Conservation (phyloP, 2,797 vertebrate genomes). For the Mormyrus proboscirostris region DNA sequence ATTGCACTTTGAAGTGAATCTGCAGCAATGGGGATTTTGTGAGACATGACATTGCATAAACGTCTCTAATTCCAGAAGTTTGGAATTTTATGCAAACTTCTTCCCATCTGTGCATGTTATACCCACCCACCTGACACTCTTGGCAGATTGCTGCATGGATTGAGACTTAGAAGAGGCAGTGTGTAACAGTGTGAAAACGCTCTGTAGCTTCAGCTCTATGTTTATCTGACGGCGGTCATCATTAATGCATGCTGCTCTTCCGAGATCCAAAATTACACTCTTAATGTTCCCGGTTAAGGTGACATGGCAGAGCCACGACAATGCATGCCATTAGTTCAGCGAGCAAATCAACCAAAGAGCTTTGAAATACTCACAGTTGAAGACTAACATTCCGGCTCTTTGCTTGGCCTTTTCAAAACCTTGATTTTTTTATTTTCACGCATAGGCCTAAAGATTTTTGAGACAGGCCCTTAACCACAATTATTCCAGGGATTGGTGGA, state of each 20-base stretch:
- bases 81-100: background rate
- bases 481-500: background rate
- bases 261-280: background rate
- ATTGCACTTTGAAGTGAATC: slow-evolving; percentile 9
- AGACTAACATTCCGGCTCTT: background rate
- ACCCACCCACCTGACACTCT: slow-evolving; percentile 1
- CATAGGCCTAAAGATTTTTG: background rate
- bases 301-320: background rate
- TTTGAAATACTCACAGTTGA: background rate
- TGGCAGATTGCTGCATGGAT: background rate
- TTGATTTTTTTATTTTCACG: background rate
- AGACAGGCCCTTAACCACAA: background rate
- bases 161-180: background rate
- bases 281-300: background rate
- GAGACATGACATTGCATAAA: slow-evolving; percentile 8
- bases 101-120: background rate
- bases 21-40: slow-evolving; percentile 2
- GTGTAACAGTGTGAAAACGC: background rate
- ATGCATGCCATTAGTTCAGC: background rate
- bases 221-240: background rate
- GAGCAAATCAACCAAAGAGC: background rate
- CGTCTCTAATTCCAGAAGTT: slow-evolving; percentile 5
- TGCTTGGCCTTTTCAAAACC: background rate
- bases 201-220: background rate
- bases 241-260: background rate